A percentile compares a stretch with the other conserved stretches of the same genome.
phyloP scores from a whole-genome alignment of 1,140 invertebrate genomes.

The Drosophila triauraria region DNA sequence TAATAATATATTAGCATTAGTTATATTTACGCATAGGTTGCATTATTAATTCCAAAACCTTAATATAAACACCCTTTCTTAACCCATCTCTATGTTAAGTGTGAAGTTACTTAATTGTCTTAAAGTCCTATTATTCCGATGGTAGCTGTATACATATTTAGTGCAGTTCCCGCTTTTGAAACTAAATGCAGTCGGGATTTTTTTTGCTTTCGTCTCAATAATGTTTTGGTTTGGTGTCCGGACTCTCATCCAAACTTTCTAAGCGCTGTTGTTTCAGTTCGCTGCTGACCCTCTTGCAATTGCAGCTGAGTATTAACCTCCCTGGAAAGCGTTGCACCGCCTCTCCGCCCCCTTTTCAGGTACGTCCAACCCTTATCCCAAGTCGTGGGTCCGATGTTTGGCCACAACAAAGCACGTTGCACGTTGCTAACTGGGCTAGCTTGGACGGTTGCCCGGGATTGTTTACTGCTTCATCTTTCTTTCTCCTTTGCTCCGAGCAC shows the following conservation, averaged over 20 bases:
- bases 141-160: constrained; percentile 10
- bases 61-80: too few species aligned
- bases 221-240: constrained; percentile 3
- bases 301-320: constrained; percentile 3
- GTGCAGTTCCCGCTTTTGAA: not conserved
- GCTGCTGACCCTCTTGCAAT: constrained; percentile 20
- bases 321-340: constrained; percentile 8
- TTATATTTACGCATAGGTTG: too few species aligned
- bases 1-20: too few species aligned
- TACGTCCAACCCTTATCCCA: constrained; percentile 21
- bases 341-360: constrained; percentile 4
- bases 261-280: constrained; percentile 17
- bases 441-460: constrained; percentile 42
- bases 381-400: constrained; percentile 23
- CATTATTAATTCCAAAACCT: too few species aligned
- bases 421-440: constrained; percentile 53
- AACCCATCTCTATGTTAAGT: too few species aligned
- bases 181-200: not conserved
- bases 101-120: too few species aligned
- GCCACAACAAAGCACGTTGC: constrained; percentile 48
- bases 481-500: not conserved
- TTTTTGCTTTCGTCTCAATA: not conserved
- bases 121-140: not conserved
- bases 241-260: not conserved
- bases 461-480: constrained; percentile 18